A percentile compares a stretch with the other conserved stretches of the same genome.
Evolutionary conservation across 2,888 invertebrate species (phyloP).

Genomic region (Meiosimyza platycephala): DNA sequence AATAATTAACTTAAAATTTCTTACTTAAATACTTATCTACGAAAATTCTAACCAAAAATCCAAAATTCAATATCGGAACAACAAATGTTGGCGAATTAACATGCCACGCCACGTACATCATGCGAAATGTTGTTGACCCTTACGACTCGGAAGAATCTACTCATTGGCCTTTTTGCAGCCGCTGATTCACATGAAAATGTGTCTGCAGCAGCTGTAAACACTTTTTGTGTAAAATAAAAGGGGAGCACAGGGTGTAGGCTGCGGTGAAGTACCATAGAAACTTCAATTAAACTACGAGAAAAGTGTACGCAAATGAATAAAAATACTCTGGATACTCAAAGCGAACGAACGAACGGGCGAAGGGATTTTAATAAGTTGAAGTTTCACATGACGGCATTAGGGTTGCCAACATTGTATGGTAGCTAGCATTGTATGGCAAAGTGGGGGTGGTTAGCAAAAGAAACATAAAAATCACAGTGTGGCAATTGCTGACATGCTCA

Average conservation of each 20-base stretch:
- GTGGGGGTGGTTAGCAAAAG: too few relatives aligned
- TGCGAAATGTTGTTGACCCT: slow-evolving; percentile 18
- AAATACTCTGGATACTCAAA: not conserved
- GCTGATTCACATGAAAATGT: not conserved
- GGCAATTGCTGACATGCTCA: too few relatives aligned
- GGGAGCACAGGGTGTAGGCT: not conserved
- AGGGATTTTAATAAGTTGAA: too few relatives aligned
- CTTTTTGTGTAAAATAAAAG: not conserved
- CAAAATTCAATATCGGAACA: not conserved
- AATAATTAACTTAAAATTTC: too few relatives aligned
- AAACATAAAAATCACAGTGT: too few relatives aligned
- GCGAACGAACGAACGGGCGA: too few relatives aligned
- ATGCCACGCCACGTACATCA: slow-evolving; percentile 1
- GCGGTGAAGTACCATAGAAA: not conserved
- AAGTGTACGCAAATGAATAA: slow-evolving; percentile 4
- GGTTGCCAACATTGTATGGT: too few relatives aligned
- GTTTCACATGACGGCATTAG: too few relatives aligned
- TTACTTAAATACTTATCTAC: too few relatives aligned
- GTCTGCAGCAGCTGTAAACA: slow-evolving; percentile 10
- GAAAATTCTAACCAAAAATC: too few relatives aligned
- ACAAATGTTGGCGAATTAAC: not conserved
- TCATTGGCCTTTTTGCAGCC: not conserved
- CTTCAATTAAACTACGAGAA: slow-evolving; percentile 14
- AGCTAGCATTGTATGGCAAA: too few relatives aligned
- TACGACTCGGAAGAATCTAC: not conserved